phyloP scores from a whole-genome alignment of 2,797 vertebrate species.

The Meda fulgida region DNA sequence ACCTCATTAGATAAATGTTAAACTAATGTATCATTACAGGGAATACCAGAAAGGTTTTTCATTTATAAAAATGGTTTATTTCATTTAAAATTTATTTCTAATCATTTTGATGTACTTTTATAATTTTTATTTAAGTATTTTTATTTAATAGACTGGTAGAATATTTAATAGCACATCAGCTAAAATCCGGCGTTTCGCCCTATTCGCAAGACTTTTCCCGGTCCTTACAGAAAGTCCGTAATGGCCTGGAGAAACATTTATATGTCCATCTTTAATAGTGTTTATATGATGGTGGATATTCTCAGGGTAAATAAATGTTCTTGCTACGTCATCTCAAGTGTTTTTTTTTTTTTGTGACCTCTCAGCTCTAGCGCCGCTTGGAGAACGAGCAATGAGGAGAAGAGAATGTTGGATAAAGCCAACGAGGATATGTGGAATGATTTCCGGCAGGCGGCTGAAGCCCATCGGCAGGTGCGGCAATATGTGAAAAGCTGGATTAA shows the following conservation, averaged over 20 bases:
- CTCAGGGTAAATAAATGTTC: not conserved
- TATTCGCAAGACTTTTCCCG: not conserved
- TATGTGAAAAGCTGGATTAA: constrained; percentile 96
- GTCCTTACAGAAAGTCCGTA: not conserved
- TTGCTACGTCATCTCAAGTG: not conserved
- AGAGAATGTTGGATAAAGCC: constrained; percentile 90
- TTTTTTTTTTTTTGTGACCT: constrained; percentile 3
- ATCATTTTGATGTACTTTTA: not conserved
- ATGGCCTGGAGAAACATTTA: not conserved
- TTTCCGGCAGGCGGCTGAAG: constrained; percentile 96
- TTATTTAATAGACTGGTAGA: not conserved
- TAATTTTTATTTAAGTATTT: not conserved
- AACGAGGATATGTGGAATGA: constrained; percentile 98
- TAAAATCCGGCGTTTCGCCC: not conserved
- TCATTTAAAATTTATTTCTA: not conserved
- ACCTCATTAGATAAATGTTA: not conserved
- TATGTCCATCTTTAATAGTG: too few relatives aligned
- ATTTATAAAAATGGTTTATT: not conserved
- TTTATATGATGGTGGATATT: not conserved
- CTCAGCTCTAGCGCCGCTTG: constrained; percentile 91
- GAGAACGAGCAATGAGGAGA: constrained; percentile 93
- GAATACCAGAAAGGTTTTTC: not conserved
- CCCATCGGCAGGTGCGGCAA: constrained; percentile 95
- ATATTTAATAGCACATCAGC: not conserved
- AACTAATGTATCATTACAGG: not conserved